Evolutionary conservation across 2,888 invertebrate species (phyloP).

Genomic region (Drosophila monieri): DNA sequence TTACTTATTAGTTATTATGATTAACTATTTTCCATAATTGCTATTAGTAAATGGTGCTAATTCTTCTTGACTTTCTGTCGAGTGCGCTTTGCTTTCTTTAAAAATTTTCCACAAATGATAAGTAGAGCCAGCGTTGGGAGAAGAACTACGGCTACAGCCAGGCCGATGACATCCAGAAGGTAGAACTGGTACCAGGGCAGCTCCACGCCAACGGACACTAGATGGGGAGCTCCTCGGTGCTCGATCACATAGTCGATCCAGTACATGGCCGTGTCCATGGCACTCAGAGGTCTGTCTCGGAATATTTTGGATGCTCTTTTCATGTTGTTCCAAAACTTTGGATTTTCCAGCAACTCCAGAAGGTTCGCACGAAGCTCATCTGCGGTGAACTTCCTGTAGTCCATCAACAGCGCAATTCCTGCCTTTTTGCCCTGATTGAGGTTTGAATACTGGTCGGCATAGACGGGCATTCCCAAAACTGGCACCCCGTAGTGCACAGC

Average conservation of each 20-base stretch:
- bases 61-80: not conserved
- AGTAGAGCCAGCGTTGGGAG: not conserved
- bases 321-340: slow-evolving; percentile 78
- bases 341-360: slow-evolving; percentile 80
- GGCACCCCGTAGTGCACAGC: slow-evolving; percentile 81
- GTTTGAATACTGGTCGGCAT: slow-evolving; percentile 81
- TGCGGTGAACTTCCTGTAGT: slow-evolving; percentile 68
- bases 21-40: no score
- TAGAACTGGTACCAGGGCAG: slow-evolving; percentile 83
- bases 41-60: not conserved
- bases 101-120: no score
- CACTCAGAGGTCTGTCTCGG: slow-evolving; percentile 75
- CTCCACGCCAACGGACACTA: slow-evolving; percentile 79
- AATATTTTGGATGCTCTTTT: slow-evolving; percentile 73
- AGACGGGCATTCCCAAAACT: slow-evolving; percentile 83
- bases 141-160: slow-evolving; percentile 14
- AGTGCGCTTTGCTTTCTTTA: no score
- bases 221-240: slow-evolving; percentile 81
- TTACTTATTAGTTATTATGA: no score
- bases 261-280: slow-evolving; percentile 81
- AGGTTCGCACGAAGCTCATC: slow-evolving; percentile 65
- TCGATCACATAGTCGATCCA: slow-evolving; percentile 83
- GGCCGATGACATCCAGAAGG: slow-evolving; percentile 81
- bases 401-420: slow-evolving; percentile 73
- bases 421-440: slow-evolving; percentile 64